Percentiles rank a stretch among this genome's conserved stretches.
Conservation (phyloP, 1,140 invertebrate species). For the Stegodyphus dumicola region DNA sequence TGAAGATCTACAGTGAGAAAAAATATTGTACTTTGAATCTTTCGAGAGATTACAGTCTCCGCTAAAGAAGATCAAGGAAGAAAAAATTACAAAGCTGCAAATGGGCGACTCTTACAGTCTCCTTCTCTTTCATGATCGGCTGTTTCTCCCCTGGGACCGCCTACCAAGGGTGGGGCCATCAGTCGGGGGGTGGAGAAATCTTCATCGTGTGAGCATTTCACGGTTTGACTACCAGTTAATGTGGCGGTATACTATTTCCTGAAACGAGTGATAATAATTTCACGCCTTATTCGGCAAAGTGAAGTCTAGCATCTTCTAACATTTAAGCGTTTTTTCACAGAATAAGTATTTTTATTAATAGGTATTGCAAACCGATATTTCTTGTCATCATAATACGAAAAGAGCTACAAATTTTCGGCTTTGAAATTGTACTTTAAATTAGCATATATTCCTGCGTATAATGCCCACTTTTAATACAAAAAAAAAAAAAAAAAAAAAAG, state of each 20-base stretch:
- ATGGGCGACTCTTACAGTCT: slow-evolving; percentile 32
- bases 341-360: too few species aligned
- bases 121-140: slow-evolving; percentile 55
- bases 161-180: slow-evolving; percentile 37
- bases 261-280: slow-evolving; percentile 8
- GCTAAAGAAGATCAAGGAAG: background rate
- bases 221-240: slow-evolving; percentile 57
- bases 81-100: slow-evolving; percentile 13
- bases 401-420: too few species aligned
- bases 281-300: too few species aligned
- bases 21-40: background rate
- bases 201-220: slow-evolving; percentile 39
- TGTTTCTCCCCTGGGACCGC: slow-evolving; percentile 52
- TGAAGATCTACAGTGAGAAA: too few species aligned
- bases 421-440: too few species aligned
- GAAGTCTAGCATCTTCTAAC: too few species aligned
- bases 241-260: slow-evolving; percentile 50
- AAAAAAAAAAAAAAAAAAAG: too few species aligned
- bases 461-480: too few species aligned
- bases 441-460: too few species aligned
- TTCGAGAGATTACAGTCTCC: background rate
- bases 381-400: too few species aligned
- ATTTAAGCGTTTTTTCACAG: too few species aligned
- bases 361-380: too few species aligned
- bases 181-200: slow-evolving; percentile 32